phyloP scores from a whole-genome alignment of 2,888 invertebrate species.

The Synanthedon andrenaeformis region DNA sequence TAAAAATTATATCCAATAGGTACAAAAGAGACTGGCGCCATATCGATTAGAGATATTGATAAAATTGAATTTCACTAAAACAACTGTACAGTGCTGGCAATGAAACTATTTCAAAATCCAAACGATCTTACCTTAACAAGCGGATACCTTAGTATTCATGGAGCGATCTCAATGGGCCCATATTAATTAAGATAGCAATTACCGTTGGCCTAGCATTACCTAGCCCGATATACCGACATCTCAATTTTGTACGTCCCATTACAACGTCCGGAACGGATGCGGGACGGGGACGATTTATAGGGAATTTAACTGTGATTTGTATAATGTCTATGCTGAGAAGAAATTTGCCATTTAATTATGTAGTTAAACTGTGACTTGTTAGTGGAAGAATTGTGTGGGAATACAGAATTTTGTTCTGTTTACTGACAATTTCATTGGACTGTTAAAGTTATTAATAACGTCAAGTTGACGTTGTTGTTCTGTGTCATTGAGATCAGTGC shows the following conservation, averaged over 20 bases:
- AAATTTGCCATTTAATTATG: background rate
- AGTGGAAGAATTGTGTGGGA: background rate
- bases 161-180: slow-evolving; percentile 13
- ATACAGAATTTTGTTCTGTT: background rate
- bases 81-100: background rate
- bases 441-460: too few relatives aligned
- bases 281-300: slow-evolving; percentile 6
- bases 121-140: background rate
- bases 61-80: too few relatives aligned
- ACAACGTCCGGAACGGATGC: slow-evolving; percentile 20
- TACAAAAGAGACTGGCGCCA: too few relatives aligned
- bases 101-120: background rate
- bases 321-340: background rate
- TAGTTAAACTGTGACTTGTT: background rate
- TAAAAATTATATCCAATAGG: too few relatives aligned
- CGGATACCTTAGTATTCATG: slow-evolving; percentile 6
- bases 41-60: too few relatives aligned
- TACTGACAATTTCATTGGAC: too few relatives aligned
- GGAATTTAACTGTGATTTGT: background rate
- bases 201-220: slow-evolving; percentile 11
- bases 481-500: too few relatives aligned
- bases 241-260: slow-evolving; percentile 22
- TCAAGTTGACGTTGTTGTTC: too few relatives aligned
- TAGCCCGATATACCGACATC: slow-evolving; percentile 15
- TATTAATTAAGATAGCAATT: slow-evolving; percentile 27